These are phyloP conservation scores for Tonatia bakeri DNA, from an alignment of 2,113 vertebrate species.

Conservation along the genomic window DNA sequence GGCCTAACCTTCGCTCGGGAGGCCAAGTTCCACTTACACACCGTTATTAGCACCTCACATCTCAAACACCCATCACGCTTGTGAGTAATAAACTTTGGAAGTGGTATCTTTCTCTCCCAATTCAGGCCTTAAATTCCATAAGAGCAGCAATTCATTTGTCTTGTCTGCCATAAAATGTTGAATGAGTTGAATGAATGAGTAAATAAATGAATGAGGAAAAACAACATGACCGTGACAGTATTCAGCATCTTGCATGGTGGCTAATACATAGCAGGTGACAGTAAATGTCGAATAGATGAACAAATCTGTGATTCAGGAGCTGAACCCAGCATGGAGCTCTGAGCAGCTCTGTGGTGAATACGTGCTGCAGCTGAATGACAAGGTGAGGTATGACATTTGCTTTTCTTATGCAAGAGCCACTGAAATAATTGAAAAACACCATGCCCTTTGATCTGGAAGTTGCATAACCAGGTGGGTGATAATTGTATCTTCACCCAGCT, in stretches of 20 bases:
- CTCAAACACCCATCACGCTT: background rate
- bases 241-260: background rate
- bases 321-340: background rate
- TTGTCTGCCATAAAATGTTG: background rate
- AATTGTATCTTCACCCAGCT: background rate
- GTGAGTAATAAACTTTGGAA: background rate
- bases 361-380: background rate
- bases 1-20: background rate
- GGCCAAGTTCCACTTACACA: background rate
- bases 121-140: background rate
- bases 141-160: background rate
- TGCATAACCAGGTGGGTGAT: background rate
- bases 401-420: background rate
- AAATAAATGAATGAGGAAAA: background rate
- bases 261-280: background rate
- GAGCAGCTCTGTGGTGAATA: background rate
- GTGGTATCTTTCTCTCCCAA: background rate
- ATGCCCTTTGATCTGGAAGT: conserved; percentile 37
- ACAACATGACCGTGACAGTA: background rate
- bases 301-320: background rate
- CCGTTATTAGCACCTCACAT: background rate
- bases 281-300: background rate
- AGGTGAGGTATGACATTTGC: background rate
- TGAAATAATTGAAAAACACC: conserved; percentile 20
- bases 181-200: background rate